Evolutionary conservation across 2,113 vertebrate genomes (phyloP).

Genomic region (Caretta caretta): DNA sequence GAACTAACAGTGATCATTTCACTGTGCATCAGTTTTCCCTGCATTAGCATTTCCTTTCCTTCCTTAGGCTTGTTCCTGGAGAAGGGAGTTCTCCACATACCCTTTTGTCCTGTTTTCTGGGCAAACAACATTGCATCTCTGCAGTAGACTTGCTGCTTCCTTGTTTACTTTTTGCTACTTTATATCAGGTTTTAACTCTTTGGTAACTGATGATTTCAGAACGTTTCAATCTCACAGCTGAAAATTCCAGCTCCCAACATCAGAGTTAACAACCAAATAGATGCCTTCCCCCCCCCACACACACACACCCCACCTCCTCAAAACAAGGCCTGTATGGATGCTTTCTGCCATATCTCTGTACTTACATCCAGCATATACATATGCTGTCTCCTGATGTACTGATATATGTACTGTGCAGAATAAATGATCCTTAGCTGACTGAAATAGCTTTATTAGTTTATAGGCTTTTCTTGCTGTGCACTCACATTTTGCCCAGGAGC

Average conservation of each 20-base stretch:
- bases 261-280: neutral
- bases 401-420: neutral
- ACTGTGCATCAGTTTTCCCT: conserved; percentile 27
- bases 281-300: neutral
- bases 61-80: conserved; percentile 28
- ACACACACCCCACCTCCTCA: neutral
- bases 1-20: conserved; percentile 41
- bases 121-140: conserved; percentile 9
- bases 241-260: conserved; percentile 8
- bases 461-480: neutral
- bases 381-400: neutral
- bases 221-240: neutral
- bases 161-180: conserved; percentile 1
- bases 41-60: conserved; percentile 27
- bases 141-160: neutral
- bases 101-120: neutral
- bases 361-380: neutral
- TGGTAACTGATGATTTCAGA: conserved; percentile 3
- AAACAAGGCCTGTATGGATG: neutral
- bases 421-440: neutral
- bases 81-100: neutral
- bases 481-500: neutral
- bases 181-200: neutral
- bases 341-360: neutral
- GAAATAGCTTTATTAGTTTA: neutral